Evolutionary conservation across 2,797 vertebrate genomes (phyloP).

Genomic region (Pseudomugil tenellus): DNA sequence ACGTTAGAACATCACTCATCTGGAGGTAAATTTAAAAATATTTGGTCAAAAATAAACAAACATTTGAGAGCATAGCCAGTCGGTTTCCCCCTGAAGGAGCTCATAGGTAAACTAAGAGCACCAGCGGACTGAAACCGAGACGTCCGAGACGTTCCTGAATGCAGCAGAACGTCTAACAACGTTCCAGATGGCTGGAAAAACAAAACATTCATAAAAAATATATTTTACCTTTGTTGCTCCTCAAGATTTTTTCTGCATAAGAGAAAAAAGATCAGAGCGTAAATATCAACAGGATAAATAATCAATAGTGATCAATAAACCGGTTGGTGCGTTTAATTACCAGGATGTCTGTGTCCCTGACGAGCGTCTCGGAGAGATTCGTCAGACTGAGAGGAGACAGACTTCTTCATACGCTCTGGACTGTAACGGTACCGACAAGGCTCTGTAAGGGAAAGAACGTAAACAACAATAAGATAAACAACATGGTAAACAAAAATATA

Average conservation of each 20-base stretch:
- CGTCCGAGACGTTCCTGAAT: no score
- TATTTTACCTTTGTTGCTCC: constrained; percentile 64
- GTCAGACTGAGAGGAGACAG: constrained; percentile 76
- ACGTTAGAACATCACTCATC: not conserved
- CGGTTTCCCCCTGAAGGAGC: no score
- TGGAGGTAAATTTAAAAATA: not conserved
- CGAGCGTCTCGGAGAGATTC: constrained; percentile 62
- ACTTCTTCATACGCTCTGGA: constrained; percentile 88
- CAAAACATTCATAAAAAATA: not conserved
- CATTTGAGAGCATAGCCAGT: no score
- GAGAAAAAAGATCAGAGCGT: constrained; percentile 3
- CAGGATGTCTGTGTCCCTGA: constrained; percentile 84
- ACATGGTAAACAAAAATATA: not conserved
- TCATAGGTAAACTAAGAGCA: no score
- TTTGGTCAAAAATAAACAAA: no score
- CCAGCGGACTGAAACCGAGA: no score
- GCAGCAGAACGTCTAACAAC: no score
- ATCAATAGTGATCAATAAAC: not conserved
- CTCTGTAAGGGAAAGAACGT: constrained; percentile 77
- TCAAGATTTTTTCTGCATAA: constrained; percentile 80
- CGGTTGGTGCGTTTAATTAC: constrained; percentile 41
- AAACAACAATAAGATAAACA: not conserved
- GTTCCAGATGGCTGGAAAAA: not conserved
- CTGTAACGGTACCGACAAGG: constrained; percentile 85
- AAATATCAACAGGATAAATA: not conserved